Percentiles rank a stretch among this genome's conserved stretches.
Evolutionary conservation across 2,888 invertebrate species (phyloP).

Genomic region (Plemyria rubiginata): DNA sequence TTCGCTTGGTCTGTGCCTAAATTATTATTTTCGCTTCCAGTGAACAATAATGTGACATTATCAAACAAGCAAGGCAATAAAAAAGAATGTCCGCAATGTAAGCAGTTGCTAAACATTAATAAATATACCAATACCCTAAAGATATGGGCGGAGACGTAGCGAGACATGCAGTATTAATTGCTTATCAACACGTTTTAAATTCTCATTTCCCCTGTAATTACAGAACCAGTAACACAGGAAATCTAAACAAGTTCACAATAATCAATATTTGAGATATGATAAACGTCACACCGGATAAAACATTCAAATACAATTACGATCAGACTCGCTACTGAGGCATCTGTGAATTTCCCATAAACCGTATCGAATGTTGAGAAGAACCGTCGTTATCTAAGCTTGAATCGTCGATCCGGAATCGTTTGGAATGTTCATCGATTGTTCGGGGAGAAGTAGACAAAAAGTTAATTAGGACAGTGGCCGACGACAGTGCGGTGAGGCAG

Average conservation of each 20-base stretch:
- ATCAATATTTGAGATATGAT: conserved; percentile 36
- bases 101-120: conserved; percentile 39
- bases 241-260: conserved; percentile 22
- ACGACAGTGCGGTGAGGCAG: conserved; percentile 53
- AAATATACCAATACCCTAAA: conserved; percentile 38
- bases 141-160: conserved; percentile 38
- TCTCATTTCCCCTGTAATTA: conserved; percentile 27
- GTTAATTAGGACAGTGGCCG: conserved; percentile 74
- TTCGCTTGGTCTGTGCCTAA: background rate
- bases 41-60: too few relatives aligned
- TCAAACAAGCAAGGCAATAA: conserved; percentile 29
- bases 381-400: conserved; percentile 48
- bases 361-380: conserved; percentile 44
- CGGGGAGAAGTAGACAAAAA: conserved; percentile 69
- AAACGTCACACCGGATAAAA: conserved; percentile 34
- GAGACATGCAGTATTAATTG: conserved; percentile 41
- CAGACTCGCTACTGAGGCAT: conserved; percentile 29
- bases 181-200: conserved; percentile 28
- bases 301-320: conserved; percentile 37
- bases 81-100: conserved; percentile 45
- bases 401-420: conserved; percentile 53
- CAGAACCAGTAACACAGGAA: conserved; percentile 33
- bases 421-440: conserved; percentile 70
- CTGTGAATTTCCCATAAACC: conserved; percentile 45
- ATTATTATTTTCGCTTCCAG: background rate